These are phyloP conservation scores for Psettodes erumei DNA, from an alignment of 2,113 vertebrate genomes.

Conservation along the genomic window DNA sequence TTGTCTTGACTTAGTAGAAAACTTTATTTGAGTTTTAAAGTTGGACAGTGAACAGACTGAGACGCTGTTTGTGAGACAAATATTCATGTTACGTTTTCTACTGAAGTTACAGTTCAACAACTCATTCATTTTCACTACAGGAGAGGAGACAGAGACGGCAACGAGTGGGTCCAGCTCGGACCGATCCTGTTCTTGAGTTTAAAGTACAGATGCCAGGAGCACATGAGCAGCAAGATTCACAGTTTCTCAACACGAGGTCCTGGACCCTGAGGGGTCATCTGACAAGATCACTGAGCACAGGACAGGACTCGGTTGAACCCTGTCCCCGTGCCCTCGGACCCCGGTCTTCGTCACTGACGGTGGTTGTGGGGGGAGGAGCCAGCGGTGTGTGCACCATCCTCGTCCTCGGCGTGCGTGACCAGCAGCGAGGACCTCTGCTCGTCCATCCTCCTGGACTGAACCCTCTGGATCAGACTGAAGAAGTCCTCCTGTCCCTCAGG, in stretches of 20 bases:
- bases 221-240: not conserved
- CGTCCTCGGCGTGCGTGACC: constrained; percentile 3
- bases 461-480: constrained; percentile 57
- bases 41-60: not conserved
- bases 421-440: constrained; percentile 56
- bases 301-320: not conserved
- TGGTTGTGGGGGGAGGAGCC: not conserved
- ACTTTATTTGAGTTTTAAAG: too few species aligned
- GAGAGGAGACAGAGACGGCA: too few species aligned
- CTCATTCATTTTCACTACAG: not conserved
- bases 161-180: not conserved
- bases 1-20: too few species aligned
- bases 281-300: too few species aligned
- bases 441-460: constrained; percentile 65
- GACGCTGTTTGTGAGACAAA: constrained; percentile 1
- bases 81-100: not conserved
- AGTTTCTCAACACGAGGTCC: not conserved
- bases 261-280: not conserved
- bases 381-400: not conserved
- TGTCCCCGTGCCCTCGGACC: not conserved
- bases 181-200: not conserved
- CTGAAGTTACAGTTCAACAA: not conserved
- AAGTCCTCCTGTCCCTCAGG: constrained; percentile 60
- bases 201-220: not conserved
- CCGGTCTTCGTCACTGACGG: constrained; percentile 33